These are phyloP conservation scores for Drosophila mettleri DNA, from an alignment of 2,888 invertebrate species.

Conservation along the genomic window DNA sequence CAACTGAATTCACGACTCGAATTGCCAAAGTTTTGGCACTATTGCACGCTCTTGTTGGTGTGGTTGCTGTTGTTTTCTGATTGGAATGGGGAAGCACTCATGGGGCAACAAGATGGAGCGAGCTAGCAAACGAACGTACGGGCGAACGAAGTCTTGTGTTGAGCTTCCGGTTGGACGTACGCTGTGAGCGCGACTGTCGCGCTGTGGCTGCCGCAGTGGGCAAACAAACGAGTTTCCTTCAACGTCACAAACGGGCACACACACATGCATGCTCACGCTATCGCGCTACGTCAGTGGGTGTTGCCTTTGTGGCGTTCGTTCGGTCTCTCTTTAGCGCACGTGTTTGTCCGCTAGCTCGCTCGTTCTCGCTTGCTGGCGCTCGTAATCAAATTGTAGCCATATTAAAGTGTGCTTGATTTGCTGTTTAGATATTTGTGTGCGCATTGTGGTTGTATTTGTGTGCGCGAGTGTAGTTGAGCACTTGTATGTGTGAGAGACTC, in stretches of 20 bases:
- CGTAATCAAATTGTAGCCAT: conserved; percentile 75
- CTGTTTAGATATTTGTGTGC: conserved; percentile 69
- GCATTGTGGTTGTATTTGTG: conserved; percentile 12
- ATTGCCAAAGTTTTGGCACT: conserved; percentile 35
- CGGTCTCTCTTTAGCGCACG: conserved; percentile 8
- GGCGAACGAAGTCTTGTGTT: conserved; percentile 48
- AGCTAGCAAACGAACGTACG: conserved; percentile 26
- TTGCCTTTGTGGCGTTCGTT: conserved; percentile 58
- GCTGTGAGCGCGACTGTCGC: conserved; percentile 67
- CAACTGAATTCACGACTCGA: conserved; percentile 59
- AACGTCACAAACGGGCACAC: conserved; percentile 24
- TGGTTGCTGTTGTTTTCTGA: conserved; percentile 53
- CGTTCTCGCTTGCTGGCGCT: conserved; percentile 25
- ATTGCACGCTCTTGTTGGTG: conserved; percentile 16
- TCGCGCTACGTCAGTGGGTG: conserved; percentile 67
- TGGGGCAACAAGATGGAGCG: conserved; percentile 41
- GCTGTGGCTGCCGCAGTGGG: conserved; percentile 50
- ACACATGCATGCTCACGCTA: conserved; percentile 36
- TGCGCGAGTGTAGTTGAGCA: conserved; percentile 20
- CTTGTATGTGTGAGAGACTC: conserved; percentile 46
- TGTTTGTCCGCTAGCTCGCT: background rate
- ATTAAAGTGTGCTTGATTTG: conserved; percentile 79
- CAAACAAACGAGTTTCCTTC: conserved; percentile 72
- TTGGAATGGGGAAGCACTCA: conserved; percentile 65
- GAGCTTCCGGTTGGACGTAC: conserved; percentile 78